Percentiles rank a stretch among this genome's conserved stretches.
phyloP scores from a whole-genome alignment of 2,113 vertebrate genomes.

The Amphiprion percula region DNA sequence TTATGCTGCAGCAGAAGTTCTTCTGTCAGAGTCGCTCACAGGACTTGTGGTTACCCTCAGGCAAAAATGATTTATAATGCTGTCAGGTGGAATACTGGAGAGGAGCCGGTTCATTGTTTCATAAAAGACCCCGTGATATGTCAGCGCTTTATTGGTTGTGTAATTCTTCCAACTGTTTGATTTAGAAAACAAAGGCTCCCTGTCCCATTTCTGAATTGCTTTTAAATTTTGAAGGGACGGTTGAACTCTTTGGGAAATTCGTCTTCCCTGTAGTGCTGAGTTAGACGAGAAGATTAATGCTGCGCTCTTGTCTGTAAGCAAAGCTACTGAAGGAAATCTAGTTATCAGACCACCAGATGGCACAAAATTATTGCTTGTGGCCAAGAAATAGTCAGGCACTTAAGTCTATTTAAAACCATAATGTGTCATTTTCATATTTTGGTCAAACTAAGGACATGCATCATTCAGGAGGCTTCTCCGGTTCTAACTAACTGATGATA shows the following conservation, averaged over 20 bases:
- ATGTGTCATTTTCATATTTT: not conserved
- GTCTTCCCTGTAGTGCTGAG: not conserved
- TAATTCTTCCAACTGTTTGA: not conserved
- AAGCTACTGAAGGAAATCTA: not conserved
- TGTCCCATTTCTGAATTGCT: not conserved
- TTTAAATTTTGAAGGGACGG: not conserved
- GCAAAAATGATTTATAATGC: constrained; percentile 39
- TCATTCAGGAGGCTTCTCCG: too few relatives aligned
- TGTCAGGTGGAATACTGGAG: constrained; percentile 13
- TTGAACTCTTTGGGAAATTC: not conserved
- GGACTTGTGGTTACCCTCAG: not conserved
- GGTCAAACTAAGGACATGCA: not conserved
- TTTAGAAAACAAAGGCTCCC: constrained; percentile 1
- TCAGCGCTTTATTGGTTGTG: not conserved
- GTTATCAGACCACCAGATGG: constrained; percentile 16
- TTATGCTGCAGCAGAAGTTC: constrained; percentile 23
- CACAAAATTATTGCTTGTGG: not conserved
- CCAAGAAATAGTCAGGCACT: not conserved
- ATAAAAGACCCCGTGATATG: not conserved
- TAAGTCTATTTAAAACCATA: not conserved
- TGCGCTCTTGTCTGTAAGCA: not conserved
- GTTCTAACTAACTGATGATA: too few relatives aligned
- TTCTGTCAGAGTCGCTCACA: constrained; percentile 24
- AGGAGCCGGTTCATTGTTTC: constrained; percentile 19
- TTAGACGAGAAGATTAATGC: not conserved